Conservation (phyloP, 2,888 invertebrate species). For the Amphiduros pacificus region DNA sequence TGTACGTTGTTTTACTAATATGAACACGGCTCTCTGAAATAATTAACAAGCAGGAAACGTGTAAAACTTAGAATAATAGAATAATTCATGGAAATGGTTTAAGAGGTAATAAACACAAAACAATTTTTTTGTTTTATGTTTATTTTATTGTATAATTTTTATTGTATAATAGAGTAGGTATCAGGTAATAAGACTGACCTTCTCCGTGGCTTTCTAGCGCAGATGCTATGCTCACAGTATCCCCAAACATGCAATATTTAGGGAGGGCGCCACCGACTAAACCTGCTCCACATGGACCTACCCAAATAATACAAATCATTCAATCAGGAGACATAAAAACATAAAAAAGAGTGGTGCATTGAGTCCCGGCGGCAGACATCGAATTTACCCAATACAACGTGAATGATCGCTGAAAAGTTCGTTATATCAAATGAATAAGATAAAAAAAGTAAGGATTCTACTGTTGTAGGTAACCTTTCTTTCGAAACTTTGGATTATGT, state of each 20-base stretch:
- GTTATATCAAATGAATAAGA: too few relatives aligned
- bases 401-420: too few relatives aligned
- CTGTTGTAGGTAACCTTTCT: neutral
- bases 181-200: neutral
- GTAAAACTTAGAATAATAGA: neutral
- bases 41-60: neutral
- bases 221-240: constrained; percentile 13
- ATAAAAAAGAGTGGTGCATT: too few relatives aligned
- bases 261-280: constrained; percentile 7
- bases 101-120: neutral
- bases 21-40: constrained; percentile 15
- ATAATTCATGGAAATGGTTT: neutral
- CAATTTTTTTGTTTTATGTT: neutral
- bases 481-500: too few relatives aligned
- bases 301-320: too few relatives aligned
- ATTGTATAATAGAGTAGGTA: too few relatives aligned
- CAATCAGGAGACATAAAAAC: too few relatives aligned
- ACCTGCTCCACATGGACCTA: constrained; percentile 17
- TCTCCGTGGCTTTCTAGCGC: constrained; percentile 9
- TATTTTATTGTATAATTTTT: too few relatives aligned
- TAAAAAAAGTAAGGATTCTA: too few relatives aligned
- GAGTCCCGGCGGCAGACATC: neutral
- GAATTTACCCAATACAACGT: too few relatives aligned
- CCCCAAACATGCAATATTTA: constrained; percentile 14
- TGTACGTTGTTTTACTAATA: constrained; percentile 9